Evolutionary conservation across 1,140 invertebrate species (phyloP).

Genomic region (Medauroidea extradentata): DNA sequence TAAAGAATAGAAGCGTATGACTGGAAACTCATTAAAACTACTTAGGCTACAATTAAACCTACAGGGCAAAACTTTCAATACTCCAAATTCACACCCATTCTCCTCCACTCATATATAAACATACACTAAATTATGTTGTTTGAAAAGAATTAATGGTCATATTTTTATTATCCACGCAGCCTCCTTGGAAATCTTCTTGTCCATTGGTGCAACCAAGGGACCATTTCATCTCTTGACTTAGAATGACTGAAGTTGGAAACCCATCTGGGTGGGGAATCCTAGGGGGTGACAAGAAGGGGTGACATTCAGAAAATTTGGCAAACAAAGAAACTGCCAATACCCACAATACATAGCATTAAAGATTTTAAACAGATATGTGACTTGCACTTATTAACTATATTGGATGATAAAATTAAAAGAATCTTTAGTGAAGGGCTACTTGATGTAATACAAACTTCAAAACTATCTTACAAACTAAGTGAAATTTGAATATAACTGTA

Average conservation of each 20-base stretch:
- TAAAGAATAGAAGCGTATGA: too few species aligned
- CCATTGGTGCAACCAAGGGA: conserved; percentile 2
- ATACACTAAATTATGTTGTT: not conserved
- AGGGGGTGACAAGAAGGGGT: conserved; percentile 24
- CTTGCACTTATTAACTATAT: not conserved
- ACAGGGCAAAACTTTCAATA: not conserved
- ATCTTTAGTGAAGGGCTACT: conserved; percentile 1
- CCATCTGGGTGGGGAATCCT: conserved; percentile 21
- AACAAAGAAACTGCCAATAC: conserved; percentile 3
- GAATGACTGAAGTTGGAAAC: conserved; percentile 21
- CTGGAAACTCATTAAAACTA: conserved; percentile 3
- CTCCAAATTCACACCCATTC: not conserved
- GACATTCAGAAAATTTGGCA: conserved; percentile 21
- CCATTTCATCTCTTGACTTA: conserved; percentile 18
- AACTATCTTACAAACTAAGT: not conserved
- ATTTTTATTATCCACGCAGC: conserved; percentile 8
- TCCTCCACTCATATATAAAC: not conserved
- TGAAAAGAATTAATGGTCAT: not conserved
- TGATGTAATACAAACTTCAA: not conserved
- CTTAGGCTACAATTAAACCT: not conserved
- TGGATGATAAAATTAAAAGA: not conserved
- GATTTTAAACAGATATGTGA: not conserved
- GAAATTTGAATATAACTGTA: not conserved
- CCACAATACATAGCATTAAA: not conserved
- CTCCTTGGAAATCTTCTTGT: conserved; percentile 15